phyloP scores from a whole-genome alignment of 53 echinoderm and acorn worm species.

The Antedon mediterranea region DNA sequence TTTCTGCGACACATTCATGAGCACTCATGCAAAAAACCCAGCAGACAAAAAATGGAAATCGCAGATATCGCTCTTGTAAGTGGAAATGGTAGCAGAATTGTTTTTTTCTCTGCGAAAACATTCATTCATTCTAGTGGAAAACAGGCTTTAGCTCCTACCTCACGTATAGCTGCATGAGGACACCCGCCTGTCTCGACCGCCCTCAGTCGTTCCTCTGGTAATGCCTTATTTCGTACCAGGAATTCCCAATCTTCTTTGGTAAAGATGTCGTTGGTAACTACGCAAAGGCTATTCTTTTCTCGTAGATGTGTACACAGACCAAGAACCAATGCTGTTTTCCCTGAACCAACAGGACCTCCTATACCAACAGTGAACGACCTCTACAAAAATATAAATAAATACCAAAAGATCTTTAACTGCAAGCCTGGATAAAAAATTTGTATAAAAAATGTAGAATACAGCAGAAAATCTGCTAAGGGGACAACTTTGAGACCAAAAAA shows the following conservation, averaged over 20 bases:
- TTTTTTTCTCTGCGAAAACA: no score
- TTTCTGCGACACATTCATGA: no score
- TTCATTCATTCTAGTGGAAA: no score
- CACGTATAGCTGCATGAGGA: constrained; percentile 59
- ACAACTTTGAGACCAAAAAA: no score
- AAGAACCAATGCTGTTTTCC: constrained; percentile 52
- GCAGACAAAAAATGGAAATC: no score
- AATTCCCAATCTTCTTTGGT: constrained; percentile 83
- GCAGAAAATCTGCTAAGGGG: no score
- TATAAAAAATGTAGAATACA: no score
- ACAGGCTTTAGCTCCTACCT: constrained; percentile 24
- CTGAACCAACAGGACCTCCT: constrained; percentile 62
- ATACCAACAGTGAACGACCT: constrained; percentile 55
- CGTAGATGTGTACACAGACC: constrained; percentile 42
- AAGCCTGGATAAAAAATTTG: neutral
- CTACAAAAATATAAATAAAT: constrained; percentile 10
- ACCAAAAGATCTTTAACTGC: no score
- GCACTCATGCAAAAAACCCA: no score
- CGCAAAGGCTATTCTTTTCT: constrained; percentile 44
- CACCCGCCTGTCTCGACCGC: constrained; percentile 71
- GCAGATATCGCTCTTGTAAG: no score
- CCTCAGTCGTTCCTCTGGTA: constrained; percentile 54
- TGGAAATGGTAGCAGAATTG: no score
- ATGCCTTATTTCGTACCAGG: constrained; percentile 41
- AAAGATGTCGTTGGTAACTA: constrained; percentile 64